Base-by-base conservation (phyloP, 2,797 vertebrate genomes). In the Acestrorhynchus altus region DNA sequence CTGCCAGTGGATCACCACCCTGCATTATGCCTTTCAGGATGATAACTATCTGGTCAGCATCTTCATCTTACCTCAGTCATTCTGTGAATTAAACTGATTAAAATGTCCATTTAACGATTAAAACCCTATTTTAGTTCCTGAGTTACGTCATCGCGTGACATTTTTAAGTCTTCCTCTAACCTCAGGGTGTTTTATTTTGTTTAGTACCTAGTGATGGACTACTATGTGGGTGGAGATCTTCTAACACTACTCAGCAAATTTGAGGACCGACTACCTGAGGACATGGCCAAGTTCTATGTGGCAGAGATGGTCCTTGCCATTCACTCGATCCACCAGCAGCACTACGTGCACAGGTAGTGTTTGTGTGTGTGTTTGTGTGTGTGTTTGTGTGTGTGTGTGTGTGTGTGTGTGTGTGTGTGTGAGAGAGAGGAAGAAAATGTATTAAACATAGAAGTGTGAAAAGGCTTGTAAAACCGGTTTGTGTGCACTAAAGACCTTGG, bases 11-110 rank as follows among this genome's bases (percentile, higher is more conserved):
- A 98, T 99, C 91, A 99, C 98, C 0, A 95, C 95, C 0, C 93
- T 99, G 77, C 97, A 99, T 91, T 99, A 97, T 4, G 97, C 98
- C 80, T 99, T 99, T 87, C 98, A 99, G 88, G 98, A 99, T 13
- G 98, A 99, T 84, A 98, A 98, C 90, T 96, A 92, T 89, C 93
- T 99, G 96, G 98, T 99, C 88, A 51, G 84, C 81, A 83, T 87
- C 51, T 28, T n/a, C 0, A 40, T 9, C 6, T 8, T 35, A 1
- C 69, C 20, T 60, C 49, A 80, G n/a, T 26, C 28, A 6, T 51
- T 35, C 31, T 12, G 40, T 42, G 3, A 42, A 42, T 8, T 46
- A 13, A 46, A 47, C 5, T 47, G 15, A 52, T 52, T 49, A 4
- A n/a, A 20, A n/a, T 52, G 49, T 20, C 49, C 18, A 20, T 52